These are phyloP conservation scores for Lynx canadensis DNA, from an alignment of 2,113 vertebrate species.

Conservation along the genomic window DNA sequence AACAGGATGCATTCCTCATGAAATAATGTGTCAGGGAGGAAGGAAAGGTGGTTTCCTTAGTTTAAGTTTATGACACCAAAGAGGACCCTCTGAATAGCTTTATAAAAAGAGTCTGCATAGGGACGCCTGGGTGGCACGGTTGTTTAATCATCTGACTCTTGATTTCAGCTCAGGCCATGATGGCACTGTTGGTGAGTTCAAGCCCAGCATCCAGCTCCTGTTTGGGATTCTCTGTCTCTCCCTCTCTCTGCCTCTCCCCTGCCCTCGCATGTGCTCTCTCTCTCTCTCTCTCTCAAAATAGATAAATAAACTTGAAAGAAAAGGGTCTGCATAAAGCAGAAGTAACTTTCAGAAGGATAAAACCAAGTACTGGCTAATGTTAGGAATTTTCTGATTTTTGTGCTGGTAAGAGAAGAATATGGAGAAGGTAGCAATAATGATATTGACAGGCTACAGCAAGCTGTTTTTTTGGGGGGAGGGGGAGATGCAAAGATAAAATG, in stretches of 20 bases:
- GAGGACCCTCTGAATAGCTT: background rate
- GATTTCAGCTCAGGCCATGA: too few species aligned
- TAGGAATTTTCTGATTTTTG: conserved; percentile 2
- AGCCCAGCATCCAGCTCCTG: too few species aligned
- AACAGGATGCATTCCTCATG: background rate
- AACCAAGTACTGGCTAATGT: background rate
- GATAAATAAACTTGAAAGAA: background rate
- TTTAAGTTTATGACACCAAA: background rate
- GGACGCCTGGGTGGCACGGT: too few species aligned
- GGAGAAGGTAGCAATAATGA: background rate
- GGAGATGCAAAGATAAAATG: background rate
- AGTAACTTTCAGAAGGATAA: background rate
- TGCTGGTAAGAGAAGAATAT: background rate
- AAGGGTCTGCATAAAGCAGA: background rate
- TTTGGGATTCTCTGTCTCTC: too few species aligned
- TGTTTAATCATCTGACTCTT: too few species aligned
- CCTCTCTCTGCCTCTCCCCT: too few species aligned
- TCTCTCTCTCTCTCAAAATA: too few species aligned
- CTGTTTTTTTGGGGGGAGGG: background rate
- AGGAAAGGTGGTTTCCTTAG: background rate
- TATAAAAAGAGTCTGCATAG: background rate
- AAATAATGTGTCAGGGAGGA: background rate
- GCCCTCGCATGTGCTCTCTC: too few species aligned
- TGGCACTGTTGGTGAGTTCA: too few species aligned
- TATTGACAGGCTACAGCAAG: background rate